Conservation (phyloP, 2,797 vertebrate genomes). For the Sciurus carolinensis region DNA sequence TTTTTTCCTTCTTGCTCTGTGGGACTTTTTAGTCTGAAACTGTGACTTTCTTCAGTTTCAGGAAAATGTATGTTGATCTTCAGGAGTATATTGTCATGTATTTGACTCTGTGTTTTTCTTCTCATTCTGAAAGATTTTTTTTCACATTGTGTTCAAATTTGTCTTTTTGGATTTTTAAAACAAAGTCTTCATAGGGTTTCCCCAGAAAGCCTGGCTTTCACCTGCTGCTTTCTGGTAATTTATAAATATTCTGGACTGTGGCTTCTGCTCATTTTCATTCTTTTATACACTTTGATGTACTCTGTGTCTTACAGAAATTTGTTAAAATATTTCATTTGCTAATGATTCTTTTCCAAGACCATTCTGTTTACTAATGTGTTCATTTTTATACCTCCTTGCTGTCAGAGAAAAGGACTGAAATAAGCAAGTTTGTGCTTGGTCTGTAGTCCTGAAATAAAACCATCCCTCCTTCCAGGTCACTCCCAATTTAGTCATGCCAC, state of each 20-base stretch:
- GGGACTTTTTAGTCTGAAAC: neutral
- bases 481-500: neutral
- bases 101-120: neutral
- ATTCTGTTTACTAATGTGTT: neutral
- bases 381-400: neutral
- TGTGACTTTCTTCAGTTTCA: neutral
- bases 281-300: neutral
- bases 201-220: neutral
- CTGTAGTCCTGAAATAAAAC: neutral
- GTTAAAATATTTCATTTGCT: neutral
- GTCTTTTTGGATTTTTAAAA: neutral
- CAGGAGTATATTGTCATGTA: neutral
- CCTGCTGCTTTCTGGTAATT: neutral
- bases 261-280: neutral
- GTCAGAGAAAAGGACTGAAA: neutral
- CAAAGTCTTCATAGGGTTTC: too few species aligned
- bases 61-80: neutral
- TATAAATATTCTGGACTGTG: neutral
- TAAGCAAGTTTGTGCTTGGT: neutral
- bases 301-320: neutral
- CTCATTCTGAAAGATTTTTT: conserved; percentile 13
- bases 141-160: neutral
- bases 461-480: neutral
- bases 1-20: neutral
- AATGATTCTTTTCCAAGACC: neutral